phyloP scores from a whole-genome alignment of 2,113 vertebrate species.

The Entomyzon cyanotis region DNA sequence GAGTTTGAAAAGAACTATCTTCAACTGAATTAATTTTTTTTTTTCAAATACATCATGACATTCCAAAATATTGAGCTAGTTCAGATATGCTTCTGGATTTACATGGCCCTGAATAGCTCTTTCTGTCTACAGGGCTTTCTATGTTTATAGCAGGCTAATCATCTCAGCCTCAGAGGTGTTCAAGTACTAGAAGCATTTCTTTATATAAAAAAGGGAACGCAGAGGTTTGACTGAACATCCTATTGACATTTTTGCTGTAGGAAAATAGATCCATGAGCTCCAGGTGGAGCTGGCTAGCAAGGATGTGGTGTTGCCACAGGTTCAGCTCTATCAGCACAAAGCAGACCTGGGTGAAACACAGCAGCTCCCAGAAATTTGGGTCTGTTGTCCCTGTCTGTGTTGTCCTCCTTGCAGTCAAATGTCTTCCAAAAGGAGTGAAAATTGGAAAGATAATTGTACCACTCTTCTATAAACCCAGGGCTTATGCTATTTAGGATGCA shows the following conservation, averaged over 20 bases:
- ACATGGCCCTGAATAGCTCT: background rate
- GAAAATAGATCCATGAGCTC: background rate
- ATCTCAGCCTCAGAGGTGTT: background rate
- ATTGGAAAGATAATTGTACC: background rate
- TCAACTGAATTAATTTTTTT: slow-evolving; percentile 13
- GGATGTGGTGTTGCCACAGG: background rate
- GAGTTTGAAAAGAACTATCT: slow-evolving; percentile 19
- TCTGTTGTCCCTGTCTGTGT: accelerated
- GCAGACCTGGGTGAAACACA: accelerated
- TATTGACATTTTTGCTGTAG: background rate
- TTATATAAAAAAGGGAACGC: background rate
- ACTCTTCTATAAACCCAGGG: background rate
- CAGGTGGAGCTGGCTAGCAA: too few relatives aligned
- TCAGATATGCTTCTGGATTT: background rate
- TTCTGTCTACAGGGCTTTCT: background rate
- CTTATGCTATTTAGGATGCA: background rate
- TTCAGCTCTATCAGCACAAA: background rate
- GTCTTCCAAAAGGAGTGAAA: background rate
- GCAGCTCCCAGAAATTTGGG: background rate
- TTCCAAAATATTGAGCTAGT: background rate
- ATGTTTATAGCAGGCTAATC: background rate
- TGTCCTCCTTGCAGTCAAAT: background rate
- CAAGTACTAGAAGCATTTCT: background rate
- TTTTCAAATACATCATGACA: background rate
- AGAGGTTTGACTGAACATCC: background rate